Evolutionary conservation across 2,113 vertebrate genomes (phyloP).

Genomic region (Noctilio leporinus): DNA sequence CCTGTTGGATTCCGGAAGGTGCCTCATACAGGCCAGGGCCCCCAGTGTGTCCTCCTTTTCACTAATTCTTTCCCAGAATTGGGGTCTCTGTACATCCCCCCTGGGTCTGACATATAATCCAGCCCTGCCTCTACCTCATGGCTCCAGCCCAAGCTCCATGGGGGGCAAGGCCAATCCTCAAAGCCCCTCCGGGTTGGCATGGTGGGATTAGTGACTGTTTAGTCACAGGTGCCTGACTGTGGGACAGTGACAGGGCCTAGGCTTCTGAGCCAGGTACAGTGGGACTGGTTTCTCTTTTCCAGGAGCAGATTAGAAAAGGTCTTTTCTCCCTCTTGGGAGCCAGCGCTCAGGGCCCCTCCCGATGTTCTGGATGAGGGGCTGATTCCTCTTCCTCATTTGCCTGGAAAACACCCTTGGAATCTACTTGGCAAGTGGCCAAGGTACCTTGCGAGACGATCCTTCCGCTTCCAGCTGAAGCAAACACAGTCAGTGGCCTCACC

Average conservation of each 20-base stretch:
- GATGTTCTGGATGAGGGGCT: background rate
- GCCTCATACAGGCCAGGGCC: background rate
- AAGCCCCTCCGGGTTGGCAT: background rate
- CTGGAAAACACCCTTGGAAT: conserved; percentile 71
- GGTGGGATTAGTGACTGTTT: background rate
- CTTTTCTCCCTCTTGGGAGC: background rate
- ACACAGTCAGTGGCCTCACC: background rate
- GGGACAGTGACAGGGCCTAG: rapidly evolving
- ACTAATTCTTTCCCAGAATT: background rate
- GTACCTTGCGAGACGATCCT: conserved; percentile 36
- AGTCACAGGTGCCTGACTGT: background rate
- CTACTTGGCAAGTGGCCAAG: background rate
- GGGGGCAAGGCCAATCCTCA: background rate
- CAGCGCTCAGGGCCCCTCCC: background rate
- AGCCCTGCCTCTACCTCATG: background rate
- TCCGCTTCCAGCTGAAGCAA: conserved; percentile 36
- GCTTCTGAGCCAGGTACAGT: background rate
- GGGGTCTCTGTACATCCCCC: background rate
- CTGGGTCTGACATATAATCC: background rate
- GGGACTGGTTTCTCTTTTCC: background rate
- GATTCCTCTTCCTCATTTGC: conserved; percentile 68
- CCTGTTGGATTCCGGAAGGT: background rate
- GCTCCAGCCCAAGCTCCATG: background rate
- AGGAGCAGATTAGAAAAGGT: background rate
- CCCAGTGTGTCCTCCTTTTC: rapidly evolving